Conservation (phyloP, 1,140 invertebrate genomes). For the Papilio polytes region DNA sequence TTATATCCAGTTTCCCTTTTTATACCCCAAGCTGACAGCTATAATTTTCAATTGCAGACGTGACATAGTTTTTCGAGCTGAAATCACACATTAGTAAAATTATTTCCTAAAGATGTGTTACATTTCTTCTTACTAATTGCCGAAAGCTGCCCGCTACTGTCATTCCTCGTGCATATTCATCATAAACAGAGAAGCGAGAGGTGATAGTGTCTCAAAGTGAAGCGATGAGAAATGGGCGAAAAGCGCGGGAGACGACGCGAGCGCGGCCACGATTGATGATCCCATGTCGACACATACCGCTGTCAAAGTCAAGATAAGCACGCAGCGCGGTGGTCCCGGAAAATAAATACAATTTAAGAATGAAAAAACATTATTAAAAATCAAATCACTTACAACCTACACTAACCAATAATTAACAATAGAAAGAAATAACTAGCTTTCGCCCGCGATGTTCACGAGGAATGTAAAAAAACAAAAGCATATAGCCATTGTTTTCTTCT, state of each 20-base stretch:
- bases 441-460: no score
- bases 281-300: slow-evolving; percentile 56
- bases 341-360: slow-evolving; percentile 55
- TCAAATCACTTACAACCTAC: no score
- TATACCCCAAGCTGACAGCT: no score
- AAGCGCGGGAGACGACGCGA: slow-evolving; percentile 54
- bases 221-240: slow-evolving; percentile 62
- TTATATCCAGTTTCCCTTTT: background rate
- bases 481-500: no score
- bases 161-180: slow-evolving; percentile 52
- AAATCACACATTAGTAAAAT: background rate
- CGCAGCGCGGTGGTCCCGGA: slow-evolving; percentile 61
- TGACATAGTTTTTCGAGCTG: no score
- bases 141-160: slow-evolving; percentile 42
- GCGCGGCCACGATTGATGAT: slow-evolving; percentile 66
- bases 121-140: slow-evolving; percentile 47
- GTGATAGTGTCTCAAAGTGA: slow-evolving; percentile 53
- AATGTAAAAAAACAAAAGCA: no score
- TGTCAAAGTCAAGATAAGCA: slow-evolving; percentile 55
- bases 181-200: slow-evolving; percentile 48
- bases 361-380: slow-evolving; percentile 41
- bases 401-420: no score
- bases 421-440: no score
- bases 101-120: slow-evolving; percentile 6
- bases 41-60: background rate